Evolutionary conservation across 2,797 vertebrate genomes (phyloP), one percentile per base, ranked within the genome.

Genomic region (Chloroceryle amazona): DNA sequence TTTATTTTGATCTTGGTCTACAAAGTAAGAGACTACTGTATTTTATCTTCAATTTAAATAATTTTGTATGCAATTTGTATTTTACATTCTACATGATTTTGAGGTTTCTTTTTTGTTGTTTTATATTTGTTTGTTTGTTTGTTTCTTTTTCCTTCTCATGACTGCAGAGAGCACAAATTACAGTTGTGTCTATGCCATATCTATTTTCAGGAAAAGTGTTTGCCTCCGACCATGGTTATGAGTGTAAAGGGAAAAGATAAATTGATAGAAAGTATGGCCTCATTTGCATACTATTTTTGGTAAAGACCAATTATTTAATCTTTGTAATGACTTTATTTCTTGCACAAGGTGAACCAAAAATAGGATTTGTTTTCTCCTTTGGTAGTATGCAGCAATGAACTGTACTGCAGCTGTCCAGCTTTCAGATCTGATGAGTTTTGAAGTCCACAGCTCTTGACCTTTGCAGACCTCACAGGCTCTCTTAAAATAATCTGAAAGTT

Each of bases 261-360:
- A 90, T 83, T 63, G 55, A 67, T 75, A 57, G 61, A 70, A 95
- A 86, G 67, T 80, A 76, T 35, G 65, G 86, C 60, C 75, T 96
- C 60, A 95, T 96, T 97, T 96, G 66, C 90, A 97, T 97, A 41
- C 74, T 97, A 96, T 96, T 96, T 97, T 97, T 97, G 93, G 93
- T 76, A 74, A 60, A 82, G 93, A 95, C 86, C 86, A 87, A 90
- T 95, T 93, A 93, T 96, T 95, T 97, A 94, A 87, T 96, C 90
- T 96, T 94, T 93, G 89, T 87, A 92, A 94, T 85, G 78, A 76
- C 88, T 95, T 95, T 62, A 62, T 63, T 95, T 80, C 93, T 92
- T 89, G 61, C 81, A 91, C 92, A 97, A 97, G 95, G 96, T 97
- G 95, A 94, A 80, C 89, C 92, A 96, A 95, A 97, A 95, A 95